phyloP scores from a whole-genome alignment of 2,888 invertebrate genomes.

The Scaptomyza caliginosa region DNA sequence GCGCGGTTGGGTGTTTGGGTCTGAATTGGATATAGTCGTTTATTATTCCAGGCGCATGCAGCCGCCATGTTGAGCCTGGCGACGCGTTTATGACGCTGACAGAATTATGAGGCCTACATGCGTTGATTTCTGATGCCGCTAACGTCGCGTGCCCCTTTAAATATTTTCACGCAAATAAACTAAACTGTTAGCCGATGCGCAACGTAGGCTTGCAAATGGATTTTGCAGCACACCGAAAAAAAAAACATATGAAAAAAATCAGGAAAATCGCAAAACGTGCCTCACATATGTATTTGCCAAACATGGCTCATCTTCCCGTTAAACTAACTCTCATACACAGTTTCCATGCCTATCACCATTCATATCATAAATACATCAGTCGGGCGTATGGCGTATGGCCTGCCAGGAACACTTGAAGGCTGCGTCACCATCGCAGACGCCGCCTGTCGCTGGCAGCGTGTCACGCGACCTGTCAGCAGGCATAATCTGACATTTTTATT shows the following conservation, averaged over 20 bases:
- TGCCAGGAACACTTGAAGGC: conserved; percentile 60
- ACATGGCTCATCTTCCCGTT: conserved; percentile 1
- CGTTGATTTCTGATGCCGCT: conserved; percentile 67
- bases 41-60: conserved; percentile 77
- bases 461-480: conserved; percentile 78
- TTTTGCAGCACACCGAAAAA: conserved; percentile 48
- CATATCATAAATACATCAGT: conserved; percentile 73
- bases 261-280: conserved; percentile 77
- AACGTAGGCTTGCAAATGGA: conserved; percentile 58
- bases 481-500: conserved; percentile 81
- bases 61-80: conserved; percentile 65
- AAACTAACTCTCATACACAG: neutral
- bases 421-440: conserved; percentile 46
- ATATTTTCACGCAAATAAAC: conserved; percentile 78
- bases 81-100: conserved; percentile 80
- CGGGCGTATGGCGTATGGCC: conserved; percentile 20
- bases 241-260: conserved; percentile 30
- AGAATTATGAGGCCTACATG: conserved; percentile 81
- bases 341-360: neutral
- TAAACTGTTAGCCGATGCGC: conserved; percentile 69
- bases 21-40: conserved; percentile 62
- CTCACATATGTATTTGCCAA: conserved; percentile 65
- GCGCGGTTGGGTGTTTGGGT: neutral
- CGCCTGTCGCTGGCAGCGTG: conserved; percentile 76
- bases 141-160: conserved; percentile 58